phyloP scores from a whole-genome alignment of 2,888 invertebrate species.

The Torymus texanus region DNA sequence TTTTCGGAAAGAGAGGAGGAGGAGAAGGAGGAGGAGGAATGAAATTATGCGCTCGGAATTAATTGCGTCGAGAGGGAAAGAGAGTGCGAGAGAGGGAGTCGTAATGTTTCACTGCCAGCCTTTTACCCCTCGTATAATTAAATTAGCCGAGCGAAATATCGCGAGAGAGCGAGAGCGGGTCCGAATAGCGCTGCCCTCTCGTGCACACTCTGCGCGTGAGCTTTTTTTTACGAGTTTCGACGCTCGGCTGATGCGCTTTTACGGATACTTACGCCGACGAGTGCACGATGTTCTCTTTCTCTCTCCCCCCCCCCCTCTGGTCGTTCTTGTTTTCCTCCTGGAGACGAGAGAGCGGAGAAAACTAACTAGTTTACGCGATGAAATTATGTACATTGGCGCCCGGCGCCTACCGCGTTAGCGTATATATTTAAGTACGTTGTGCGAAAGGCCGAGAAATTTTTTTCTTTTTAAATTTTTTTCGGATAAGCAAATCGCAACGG shows the following conservation, averaged over 20 bases:
- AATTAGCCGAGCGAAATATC: slow-evolving; percentile 55
- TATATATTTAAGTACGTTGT: too few species aligned
- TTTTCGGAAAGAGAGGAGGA: neutral
- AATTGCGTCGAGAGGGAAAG: slow-evolving; percentile 54
- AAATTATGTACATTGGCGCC: too few species aligned
- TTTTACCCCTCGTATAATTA: slow-evolving; percentile 49
- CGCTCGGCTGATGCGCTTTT: slow-evolving; percentile 23
- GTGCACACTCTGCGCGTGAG: neutral
- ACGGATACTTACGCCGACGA: slow-evolving; percentile 6
- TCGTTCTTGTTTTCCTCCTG: neutral
- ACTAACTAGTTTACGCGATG: slow-evolving; percentile 14
- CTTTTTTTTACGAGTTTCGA: neutral
- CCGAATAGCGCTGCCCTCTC: neutral
- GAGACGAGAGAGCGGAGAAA: neutral
- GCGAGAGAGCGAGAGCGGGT: neutral
- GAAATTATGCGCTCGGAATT: slow-evolving; percentile 63
- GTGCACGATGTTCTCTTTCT: neutral
- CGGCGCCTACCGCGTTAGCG: too few species aligned
- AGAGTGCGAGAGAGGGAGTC: slow-evolving; percentile 52
- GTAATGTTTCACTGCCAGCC: slow-evolving; percentile 40
- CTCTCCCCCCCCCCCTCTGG: neutral
- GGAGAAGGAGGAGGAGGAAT: slow-evolving; percentile 55
- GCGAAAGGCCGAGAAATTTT: too few species aligned
- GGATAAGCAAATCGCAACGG: too few species aligned
- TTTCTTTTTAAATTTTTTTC: too few species aligned